Evolutionary conservation across 2,113 vertebrate genomes (phyloP).

Genomic region (Bagarius yarrelli): DNA sequence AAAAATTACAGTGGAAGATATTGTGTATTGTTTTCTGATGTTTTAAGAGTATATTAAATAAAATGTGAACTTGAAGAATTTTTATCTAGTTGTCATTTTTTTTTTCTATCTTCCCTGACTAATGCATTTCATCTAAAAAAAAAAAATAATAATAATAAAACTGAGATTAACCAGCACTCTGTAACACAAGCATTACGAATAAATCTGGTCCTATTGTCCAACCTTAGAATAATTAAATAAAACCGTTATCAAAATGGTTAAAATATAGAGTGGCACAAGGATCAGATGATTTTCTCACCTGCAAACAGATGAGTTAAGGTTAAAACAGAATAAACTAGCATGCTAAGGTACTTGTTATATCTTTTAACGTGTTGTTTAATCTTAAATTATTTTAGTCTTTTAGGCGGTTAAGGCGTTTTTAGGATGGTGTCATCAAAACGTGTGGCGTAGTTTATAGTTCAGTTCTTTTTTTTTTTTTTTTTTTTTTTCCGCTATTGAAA

Average conservation of each 20-base stretch:
- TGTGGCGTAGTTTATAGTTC: neutral
- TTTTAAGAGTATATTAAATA: constrained; percentile 76
- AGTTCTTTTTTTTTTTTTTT: neutral
- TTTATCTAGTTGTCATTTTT: constrained; percentile 62
- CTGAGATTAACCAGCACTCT: neutral
- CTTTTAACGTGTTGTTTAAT: neutral
- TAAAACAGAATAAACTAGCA: neutral
- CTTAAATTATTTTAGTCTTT: neutral
- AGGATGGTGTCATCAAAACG: neutral
- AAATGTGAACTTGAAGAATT: constrained; percentile 70
- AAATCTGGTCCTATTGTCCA: neutral
- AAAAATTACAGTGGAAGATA: constrained; percentile 58
- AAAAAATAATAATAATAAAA: neutral
- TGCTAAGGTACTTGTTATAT: neutral
- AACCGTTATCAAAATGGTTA: no score
- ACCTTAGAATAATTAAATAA: neutral
- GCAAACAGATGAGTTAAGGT: constrained; percentile 74
- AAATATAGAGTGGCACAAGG: neutral
- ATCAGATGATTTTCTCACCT: constrained; percentile 66
- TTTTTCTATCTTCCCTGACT: constrained; percentile 53
- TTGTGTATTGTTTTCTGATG: constrained; percentile 76
- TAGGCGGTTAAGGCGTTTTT: neutral
- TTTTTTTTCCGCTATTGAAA: neutral
- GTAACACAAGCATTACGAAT: neutral
- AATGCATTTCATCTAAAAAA: constrained; percentile 8